Base-by-base conservation (phyloP, 1,140 invertebrate genomes). In the Habropoda laboriosa region DNA sequence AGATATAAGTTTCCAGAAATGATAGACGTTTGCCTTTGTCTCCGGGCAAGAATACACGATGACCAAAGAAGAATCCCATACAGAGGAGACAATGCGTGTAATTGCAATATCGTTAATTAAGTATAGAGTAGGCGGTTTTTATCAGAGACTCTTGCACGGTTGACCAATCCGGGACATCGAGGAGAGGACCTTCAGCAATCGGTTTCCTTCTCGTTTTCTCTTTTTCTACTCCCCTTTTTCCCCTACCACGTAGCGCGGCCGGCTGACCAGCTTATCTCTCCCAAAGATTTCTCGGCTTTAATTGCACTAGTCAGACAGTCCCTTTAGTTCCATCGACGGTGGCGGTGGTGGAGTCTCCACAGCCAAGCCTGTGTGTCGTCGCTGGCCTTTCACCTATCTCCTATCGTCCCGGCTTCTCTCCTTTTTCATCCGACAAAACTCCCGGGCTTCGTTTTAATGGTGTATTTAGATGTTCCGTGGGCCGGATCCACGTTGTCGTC, bases 41-140 rank as follows among this genome's bases (percentile, higher is more conserved):
- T n/a, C 7, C 58, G 32, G 24, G 58, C 21, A 57, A 60, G 18
- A 40, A 60, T 60, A n/a, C 12, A 60, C 58, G 35, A 60, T 60
- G 64, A 51, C 64, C 30, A 24, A 24, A 21, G 30, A 32, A 47
- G 32, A n/a, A n/a, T n/a, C n/a, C 38, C 13, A 30, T 3, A 10
- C 42, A 21, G 49, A 24, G 10, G 27, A n/a, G 27, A 73, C 57
- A 42, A 73, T 49, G 30, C 49, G 35, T 38, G 83, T 90, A 88
- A 90, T 89, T 90, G 82, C 82, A 85, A 89, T 89, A 89, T 89
- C 83, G 85, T 88, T 90, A 90, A 90, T 90, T 88, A 90, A 87
- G 68, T 86, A 82, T 88, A 83, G 61, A 53, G 49, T 12, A 12
- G 13, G 55, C 27, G 53, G 60, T 90, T 89, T 90, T 89, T 89